A percentile compares a stretch with the other conserved stretches of the same genome.
Conservation (phyloP, 2,888 invertebrate species). For the Lithodes maja region DNA sequence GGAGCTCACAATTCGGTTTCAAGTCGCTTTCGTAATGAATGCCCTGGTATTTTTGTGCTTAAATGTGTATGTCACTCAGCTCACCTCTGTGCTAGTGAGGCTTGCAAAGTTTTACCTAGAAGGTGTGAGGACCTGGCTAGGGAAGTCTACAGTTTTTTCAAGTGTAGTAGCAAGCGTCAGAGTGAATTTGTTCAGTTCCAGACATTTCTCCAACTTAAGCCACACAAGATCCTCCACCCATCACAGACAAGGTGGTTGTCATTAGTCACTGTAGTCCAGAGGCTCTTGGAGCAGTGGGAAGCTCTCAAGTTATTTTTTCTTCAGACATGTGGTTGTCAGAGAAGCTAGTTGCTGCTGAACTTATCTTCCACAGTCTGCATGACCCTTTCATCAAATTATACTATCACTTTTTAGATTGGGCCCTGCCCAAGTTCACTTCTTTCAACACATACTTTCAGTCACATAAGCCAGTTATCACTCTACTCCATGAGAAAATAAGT, state of each 20-base stretch:
- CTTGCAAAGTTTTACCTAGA: conserved; percentile 37
- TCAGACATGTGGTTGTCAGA: conserved; percentile 35
- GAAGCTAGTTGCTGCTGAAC: conserved; percentile 37
- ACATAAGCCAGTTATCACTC: conserved; percentile 5
- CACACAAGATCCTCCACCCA: conserved; percentile 72
- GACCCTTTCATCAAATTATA: conserved; percentile 58
- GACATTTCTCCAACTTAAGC: conserved; percentile 69
- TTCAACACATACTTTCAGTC: conserved; percentile 43
- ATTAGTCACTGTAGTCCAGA: conserved; percentile 54
- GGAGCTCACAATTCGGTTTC: conserved; percentile 29
- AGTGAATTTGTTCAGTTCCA: conserved; percentile 71
- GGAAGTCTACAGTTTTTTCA: conserved; percentile 72
- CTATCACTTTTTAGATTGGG: conserved; percentile 45
- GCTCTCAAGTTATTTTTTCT: conserved; percentile 43
- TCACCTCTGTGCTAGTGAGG: conserved; percentile 31
- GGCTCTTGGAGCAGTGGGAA: conserved; percentile 60
- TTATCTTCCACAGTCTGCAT: conserved; percentile 22
- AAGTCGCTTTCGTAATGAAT: conserved; percentile 31
- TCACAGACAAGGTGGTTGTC: conserved; percentile 72
- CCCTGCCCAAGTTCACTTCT: conserved; percentile 45
- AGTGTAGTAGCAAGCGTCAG: conserved; percentile 71
- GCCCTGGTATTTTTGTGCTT: conserved; percentile 26
- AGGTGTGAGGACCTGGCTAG: conserved; percentile 72
- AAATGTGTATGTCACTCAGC: conserved; percentile 39
- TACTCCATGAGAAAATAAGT: background rate